Percentiles rank a stretch among this genome's conserved stretches.
Evolutionary conservation across 2,113 vertebrate species (phyloP).

Genomic region (Balaenoptera acutorostrata): DNA sequence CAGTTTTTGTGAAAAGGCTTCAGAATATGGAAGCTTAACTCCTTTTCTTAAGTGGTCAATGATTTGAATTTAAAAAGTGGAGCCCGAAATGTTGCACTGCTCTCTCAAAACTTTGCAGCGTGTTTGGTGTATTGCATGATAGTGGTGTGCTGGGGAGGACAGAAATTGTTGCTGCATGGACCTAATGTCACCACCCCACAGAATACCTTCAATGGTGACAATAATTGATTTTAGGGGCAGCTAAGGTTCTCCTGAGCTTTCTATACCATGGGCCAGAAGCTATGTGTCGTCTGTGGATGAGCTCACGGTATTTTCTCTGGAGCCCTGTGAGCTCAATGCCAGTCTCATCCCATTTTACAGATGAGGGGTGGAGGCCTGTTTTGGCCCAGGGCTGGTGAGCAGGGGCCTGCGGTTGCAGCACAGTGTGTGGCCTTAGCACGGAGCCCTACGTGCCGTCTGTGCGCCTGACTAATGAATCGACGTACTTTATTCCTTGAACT

Average conservation of each 20-base stretch:
- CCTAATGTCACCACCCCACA: background rate
- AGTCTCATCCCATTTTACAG: background rate
- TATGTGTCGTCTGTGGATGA: fast-evolving
- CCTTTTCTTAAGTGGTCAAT: background rate
- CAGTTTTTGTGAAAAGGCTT: too few relatives aligned
- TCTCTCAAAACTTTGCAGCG: too few relatives aligned
- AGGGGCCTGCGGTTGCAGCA: background rate
- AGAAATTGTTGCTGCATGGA: fast-evolving
- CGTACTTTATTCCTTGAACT: background rate
- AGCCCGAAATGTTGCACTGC: fast-evolving
- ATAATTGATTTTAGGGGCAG: background rate
- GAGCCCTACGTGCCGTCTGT: fast-evolving
- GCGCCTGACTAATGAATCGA: fast-evolving
- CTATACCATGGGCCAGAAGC: fast-evolving
- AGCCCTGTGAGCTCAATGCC: background rate
- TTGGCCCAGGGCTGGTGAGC: too few relatives aligned
- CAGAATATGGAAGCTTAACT: background rate
- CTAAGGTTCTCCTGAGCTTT: background rate
- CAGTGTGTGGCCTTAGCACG: background rate
- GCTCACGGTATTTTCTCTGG: too few relatives aligned
- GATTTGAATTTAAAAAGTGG: background rate
- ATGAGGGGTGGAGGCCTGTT: background rate
- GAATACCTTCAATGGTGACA: too few relatives aligned
- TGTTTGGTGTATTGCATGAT: background rate
- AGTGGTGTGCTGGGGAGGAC: fast-evolving